phyloP scores from a whole-genome alignment of 2,888 invertebrate species.

The Callyntrura guangdongensis region DNA sequence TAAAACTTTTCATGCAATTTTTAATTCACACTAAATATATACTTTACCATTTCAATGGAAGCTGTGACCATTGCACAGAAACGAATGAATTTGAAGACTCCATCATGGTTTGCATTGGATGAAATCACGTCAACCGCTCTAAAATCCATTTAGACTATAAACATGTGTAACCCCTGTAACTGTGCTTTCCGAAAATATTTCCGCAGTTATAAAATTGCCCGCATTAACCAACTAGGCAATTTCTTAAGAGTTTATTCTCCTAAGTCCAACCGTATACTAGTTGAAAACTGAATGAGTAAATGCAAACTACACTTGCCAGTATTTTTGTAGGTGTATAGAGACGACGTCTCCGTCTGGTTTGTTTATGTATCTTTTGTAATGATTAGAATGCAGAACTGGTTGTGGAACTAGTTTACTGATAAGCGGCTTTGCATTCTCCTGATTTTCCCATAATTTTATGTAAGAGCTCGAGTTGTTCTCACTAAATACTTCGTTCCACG shows the following conservation, averaged over 20 bases:
- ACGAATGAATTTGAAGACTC: conserved; percentile 49
- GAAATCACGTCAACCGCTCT: background rate
- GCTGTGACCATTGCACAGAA: conserved; percentile 59
- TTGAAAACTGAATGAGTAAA: too few species aligned
- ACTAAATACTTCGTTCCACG: background rate
- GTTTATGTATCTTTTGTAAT: too few species aligned
- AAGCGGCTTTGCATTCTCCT: background rate
- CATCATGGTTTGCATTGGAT: background rate
- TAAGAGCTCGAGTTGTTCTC: background rate
- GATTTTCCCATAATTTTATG: conserved; percentile 10
- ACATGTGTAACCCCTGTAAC: too few species aligned
- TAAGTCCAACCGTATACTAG: too few species aligned
- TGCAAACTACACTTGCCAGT: too few species aligned
- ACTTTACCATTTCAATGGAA: conserved; percentile 67
- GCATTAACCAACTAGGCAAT: too few species aligned
- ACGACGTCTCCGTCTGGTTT: too few species aligned
- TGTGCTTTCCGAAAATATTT: too few species aligned
- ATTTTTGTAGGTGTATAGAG: too few species aligned
- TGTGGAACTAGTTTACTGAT: background rate
- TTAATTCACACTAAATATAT: background rate
- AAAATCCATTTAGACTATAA: background rate
- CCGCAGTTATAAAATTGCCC: too few species aligned
- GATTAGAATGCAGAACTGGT: background rate
- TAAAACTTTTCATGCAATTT: too few species aligned
- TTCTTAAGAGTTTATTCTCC: too few species aligned